Base-by-base conservation (phyloP, 53 echinoderm and acorn worm genomes). In the Paracentrotus lividus region DNA sequence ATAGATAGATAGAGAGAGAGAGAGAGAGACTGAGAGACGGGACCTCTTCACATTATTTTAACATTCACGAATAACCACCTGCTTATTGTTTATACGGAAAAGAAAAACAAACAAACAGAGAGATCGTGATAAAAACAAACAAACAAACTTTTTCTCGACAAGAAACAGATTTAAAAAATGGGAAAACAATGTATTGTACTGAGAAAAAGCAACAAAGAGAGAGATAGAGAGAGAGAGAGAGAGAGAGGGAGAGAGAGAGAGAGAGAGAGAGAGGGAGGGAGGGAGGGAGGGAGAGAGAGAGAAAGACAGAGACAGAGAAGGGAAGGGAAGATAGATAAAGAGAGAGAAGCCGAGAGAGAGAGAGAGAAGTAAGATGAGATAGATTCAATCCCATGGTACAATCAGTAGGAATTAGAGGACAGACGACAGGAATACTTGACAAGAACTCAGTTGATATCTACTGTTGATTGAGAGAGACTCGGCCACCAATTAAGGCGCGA, bases 361-460 rank as follows among this genome's bases (percentile, higher is more conserved):
- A 51, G 51, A 51, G 59, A 57, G 56, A 51, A 49, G 85, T 85
- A 85, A 84, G 43, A 44, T 49, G 27, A 85, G 85, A 85, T 51
- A 85, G 51, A 57, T 55, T 20, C 36, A 36, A 88, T 56, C 88
- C 56, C 88, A 53, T 29, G 18, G 29, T 53, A 34, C 56, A 88
- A 88, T 88, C 88, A 88, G 57, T 36, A 45, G 38, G 59, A 53
- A 88, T 88, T 88, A 88, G 88, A 88, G 58, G 36, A 15, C 55
- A 88, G 88, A 88, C 88, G 54, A 57, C 33, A 55, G 85, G 85
- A 12, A 49, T n/a, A 85, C n/a, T 49, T 29, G 47, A 51, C 13
- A 51, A 56, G 88, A 88, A 55, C 88, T 38, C 53, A 34, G 53
- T 53, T 38, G 57, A 88, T 31, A 88, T 88, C 88, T 55, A 55